These are phyloP conservation scores for Nymphalis polychloros DNA, from an alignment of 2,888 invertebrate species.

Conservation along the genomic window DNA sequence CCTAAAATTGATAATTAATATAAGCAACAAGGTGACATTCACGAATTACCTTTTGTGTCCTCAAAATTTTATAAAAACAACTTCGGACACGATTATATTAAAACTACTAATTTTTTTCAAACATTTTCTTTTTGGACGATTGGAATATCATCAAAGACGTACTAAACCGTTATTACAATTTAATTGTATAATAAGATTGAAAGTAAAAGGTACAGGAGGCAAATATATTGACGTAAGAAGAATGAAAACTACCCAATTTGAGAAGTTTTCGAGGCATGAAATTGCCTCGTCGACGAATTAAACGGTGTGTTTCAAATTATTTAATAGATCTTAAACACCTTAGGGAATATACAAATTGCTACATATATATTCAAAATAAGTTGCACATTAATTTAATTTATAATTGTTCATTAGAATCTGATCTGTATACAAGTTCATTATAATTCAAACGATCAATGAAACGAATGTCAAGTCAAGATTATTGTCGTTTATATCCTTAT, in stretches of 20 bases:
- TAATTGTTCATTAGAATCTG: neutral
- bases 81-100: too few relatives aligned
- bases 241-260: slow-evolving; percentile 54
- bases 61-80: neutral
- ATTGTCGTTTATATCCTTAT: neutral
- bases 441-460: slow-evolving; percentile 3
- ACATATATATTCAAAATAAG: neutral
- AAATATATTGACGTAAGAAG: neutral
- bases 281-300: slow-evolving; percentile 52
- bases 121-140: too few relatives aligned
- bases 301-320: slow-evolving; percentile 40
- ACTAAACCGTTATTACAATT: neutral
- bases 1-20: neutral
- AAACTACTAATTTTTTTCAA: too few relatives aligned
- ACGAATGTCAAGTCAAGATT: neutral
- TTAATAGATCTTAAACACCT: slow-evolving; percentile 1
- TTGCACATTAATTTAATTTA: neutral
- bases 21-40: neutral
- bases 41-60: neutral
- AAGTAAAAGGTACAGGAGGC: too few relatives aligned
- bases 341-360: neutral
- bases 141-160: too few relatives aligned
- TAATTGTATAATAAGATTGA: neutral
- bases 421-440: neutral
- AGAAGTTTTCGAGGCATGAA: slow-evolving; percentile 50